phyloP scores from a whole-genome alignment of 2,113 vertebrate genomes.

The Phrynocephalus versicolor region DNA sequence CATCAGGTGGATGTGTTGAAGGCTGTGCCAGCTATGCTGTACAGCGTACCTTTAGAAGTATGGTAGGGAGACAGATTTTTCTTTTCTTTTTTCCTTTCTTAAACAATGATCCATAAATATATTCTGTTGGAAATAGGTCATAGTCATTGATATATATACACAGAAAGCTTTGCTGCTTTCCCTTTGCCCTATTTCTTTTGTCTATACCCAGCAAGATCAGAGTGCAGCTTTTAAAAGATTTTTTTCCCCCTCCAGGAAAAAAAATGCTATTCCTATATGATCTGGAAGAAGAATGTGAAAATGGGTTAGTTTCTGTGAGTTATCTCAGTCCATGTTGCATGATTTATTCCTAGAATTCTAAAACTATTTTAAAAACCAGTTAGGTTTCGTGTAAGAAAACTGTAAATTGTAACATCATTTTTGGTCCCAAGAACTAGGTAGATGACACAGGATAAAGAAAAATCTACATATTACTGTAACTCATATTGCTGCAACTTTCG shows the following conservation, averaged over 20 bases:
- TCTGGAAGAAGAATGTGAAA: constrained; percentile 1
- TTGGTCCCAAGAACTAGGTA: neutral
- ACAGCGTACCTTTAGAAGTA: neutral
- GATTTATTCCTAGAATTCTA: neutral
- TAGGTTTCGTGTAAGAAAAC: neutral
- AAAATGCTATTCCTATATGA: constrained; percentile 7
- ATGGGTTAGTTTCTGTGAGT: neutral
- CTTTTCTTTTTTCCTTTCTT: neutral
- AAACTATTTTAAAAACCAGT: neutral
- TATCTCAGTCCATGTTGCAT: neutral
- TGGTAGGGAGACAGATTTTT: neutral
- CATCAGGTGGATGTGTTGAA: neutral
- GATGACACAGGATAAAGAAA: neutral
- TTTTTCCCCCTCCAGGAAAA: neutral
- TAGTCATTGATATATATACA: constrained; percentile 35
- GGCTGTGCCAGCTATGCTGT: neutral
- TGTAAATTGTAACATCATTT: neutral
- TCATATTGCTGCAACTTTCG: neutral
- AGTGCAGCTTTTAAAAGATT: neutral
- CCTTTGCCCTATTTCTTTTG: constrained; percentile 6
- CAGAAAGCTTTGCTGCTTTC: constrained; percentile 21
- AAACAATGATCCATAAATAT: neutral
- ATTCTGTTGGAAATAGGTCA: constrained; percentile 5
- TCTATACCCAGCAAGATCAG: constrained; percentile 1
- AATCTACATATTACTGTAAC: neutral